Evolutionary conservation across 2,797 vertebrate genomes (phyloP), one percentile per base, ranked within the genome.

Genomic region (Anomalospiza imberbis): DNA sequence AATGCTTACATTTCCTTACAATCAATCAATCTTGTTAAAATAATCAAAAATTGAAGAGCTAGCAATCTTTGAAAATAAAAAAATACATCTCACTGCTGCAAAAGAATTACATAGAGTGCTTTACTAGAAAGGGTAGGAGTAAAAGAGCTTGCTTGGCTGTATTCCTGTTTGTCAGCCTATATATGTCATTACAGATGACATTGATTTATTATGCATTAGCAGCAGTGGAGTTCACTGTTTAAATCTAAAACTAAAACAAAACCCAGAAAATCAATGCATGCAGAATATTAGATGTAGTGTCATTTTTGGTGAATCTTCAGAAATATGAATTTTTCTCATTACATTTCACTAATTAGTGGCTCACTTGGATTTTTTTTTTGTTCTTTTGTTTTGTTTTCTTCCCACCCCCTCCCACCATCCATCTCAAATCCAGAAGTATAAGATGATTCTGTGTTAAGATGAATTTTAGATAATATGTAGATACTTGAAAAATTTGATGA

Each of bases 341-440:
- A 24, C 2, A 7, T 61, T 77, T 28, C 25, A 47, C 2, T 48
- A 50, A 70, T 48, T 58, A 68, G 28, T 8, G 12, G 13, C 13
- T 28, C 28, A 3, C 1, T 66, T 62, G 24, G 2, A 26, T 48
- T 60, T 86, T 20, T 38, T 17, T 40, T 42, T 53, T 7, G 2
- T 54, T 26, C 5, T 61, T 47, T 54, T 34, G 10, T 32, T n/a
- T 31, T 9, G 1, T 34, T 42, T 47, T 8, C 6, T 20, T 40
- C 9, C 12, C 5, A n/a, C 8, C 4, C 5, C 6, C 28, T 40
- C 6, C 12, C 0, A 0, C 3, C 2, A 13, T 1, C 6, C 1
- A 0, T 29, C 21, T 17, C 14, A 61, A 55, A 66, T 88, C 31
- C 20, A 80, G 54, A 74, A 68, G 6, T 31, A 50, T 28, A 79